These are phyloP conservation scores for Drosophila infuscata DNA, from an alignment of 2,888 invertebrate species.

Conservation along the genomic window DNA sequence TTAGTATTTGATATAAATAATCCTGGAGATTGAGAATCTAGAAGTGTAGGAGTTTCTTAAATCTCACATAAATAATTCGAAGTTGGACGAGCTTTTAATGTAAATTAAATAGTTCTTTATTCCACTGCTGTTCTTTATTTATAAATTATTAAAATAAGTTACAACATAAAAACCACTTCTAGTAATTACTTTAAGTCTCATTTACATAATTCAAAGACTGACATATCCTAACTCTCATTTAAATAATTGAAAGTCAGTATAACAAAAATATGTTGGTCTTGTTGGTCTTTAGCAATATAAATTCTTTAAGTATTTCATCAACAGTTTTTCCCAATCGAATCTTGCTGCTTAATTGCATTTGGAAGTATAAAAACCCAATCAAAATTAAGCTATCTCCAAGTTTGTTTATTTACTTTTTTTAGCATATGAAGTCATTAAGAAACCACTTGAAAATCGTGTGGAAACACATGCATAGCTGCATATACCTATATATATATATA, in stretches of 20 bases:
- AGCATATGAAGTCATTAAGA: conserved; percentile 13
- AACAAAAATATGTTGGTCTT: background rate
- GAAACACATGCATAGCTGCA: background rate
- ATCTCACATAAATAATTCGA: fast-evolving
- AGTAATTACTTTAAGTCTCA: background rate
- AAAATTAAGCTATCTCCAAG: background rate
- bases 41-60: background rate
- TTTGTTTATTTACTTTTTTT: background rate
- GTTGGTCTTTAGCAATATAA: background rate
- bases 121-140: background rate
- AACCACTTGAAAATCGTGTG: conserved; percentile 2
- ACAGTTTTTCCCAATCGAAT: background rate
- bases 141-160: background rate
- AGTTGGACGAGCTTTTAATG: background rate
- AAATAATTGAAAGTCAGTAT: background rate
- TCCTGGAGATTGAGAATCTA: background rate
- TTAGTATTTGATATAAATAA: too few relatives aligned
- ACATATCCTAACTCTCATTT: background rate
- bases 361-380: background rate
- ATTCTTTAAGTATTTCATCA: background rate
- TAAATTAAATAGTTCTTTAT: background rate
- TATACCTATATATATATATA: background rate
- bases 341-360: background rate
- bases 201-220: background rate
- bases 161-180: background rate